Evolutionary conservation across 2,888 invertebrate species (phyloP).

Genomic region (Drosophila meridiana): DNA sequence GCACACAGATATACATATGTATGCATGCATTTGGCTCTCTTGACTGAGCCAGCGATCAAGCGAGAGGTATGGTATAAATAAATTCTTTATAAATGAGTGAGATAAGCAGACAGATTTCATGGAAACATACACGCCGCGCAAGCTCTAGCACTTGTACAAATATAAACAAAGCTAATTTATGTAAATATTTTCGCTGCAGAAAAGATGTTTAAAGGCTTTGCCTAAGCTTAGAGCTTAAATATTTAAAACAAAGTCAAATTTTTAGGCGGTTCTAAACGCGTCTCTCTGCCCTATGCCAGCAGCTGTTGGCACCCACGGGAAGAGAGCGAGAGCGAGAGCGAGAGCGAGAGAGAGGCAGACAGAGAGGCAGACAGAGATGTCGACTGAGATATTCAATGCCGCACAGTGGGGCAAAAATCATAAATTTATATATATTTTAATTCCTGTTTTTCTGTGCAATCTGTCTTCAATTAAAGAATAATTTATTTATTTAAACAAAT

Average conservation of each 20-base stretch:
- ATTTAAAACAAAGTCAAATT: not conserved
- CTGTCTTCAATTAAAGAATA: too few relatives aligned
- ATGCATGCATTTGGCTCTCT: too few relatives aligned
- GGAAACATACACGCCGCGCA: not conserved
- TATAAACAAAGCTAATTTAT: not conserved
- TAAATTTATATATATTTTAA: too few relatives aligned
- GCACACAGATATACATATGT: not conserved
- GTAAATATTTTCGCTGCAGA: not conserved
- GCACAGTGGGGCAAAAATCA: not conserved
- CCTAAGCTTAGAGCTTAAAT: not conserved
- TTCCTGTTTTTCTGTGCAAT: too few relatives aligned
- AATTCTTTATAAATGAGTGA: not conserved
- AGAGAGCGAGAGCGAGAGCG: not conserved
- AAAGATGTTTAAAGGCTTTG: not conserved
- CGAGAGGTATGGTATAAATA: not conserved
- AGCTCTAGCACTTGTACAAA: not conserved
- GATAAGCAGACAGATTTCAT: not conserved
- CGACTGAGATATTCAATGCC: not conserved
- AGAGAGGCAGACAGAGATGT: not conserved
- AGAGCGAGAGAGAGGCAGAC: not conserved
- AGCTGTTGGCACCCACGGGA: not conserved
- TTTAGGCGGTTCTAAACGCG: not conserved
- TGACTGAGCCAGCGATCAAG: not conserved
- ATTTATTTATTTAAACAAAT: too few relatives aligned
- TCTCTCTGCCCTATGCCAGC: not conserved